Evolutionary conservation across 1,140 invertebrate species (phyloP).

Genomic region (Bombus confusus): DNA sequence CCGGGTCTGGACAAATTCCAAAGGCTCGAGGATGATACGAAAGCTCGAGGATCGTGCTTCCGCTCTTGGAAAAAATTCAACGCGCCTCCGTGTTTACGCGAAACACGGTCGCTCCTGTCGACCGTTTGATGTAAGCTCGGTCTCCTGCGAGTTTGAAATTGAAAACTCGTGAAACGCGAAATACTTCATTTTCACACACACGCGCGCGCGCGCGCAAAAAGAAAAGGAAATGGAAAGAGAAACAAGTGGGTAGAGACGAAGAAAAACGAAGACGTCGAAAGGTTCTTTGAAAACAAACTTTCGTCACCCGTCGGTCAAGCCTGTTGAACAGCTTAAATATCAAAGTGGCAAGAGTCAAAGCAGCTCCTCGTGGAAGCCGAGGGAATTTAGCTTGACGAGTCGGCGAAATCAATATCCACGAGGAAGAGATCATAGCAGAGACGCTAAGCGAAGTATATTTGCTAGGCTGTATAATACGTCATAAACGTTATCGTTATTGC

Average conservation of each 20-base stretch:
- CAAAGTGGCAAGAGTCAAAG: neutral
- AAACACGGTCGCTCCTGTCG: too few species aligned
- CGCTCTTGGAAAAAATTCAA: too few species aligned
- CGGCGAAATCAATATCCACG: neutral
- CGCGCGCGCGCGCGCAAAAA: too few species aligned
- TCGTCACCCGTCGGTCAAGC: neutral
- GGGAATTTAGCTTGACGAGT: conserved; percentile 6
- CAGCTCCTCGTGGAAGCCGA: neutral
- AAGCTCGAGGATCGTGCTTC: too few species aligned
- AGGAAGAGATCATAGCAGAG: neutral
- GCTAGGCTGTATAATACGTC: neutral
- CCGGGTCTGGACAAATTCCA: too few species aligned
- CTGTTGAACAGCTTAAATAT: neutral
- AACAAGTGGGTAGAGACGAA: neutral
- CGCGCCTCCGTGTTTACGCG: too few species aligned
- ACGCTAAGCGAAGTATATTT: neutral
- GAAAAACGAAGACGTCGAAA: neutral
- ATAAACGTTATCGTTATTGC: conserved; percentile 4
- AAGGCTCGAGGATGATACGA: too few species aligned
- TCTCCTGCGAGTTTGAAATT: too few species aligned
- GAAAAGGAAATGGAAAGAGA: too few species aligned
- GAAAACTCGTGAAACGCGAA: too few species aligned
- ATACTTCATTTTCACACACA: too few species aligned
- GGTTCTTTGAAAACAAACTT: neutral
- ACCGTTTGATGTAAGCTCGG: too few species aligned